Conservation (phyloP, 2,113 vertebrate genomes). For the Callorhinus ursinus region DNA sequence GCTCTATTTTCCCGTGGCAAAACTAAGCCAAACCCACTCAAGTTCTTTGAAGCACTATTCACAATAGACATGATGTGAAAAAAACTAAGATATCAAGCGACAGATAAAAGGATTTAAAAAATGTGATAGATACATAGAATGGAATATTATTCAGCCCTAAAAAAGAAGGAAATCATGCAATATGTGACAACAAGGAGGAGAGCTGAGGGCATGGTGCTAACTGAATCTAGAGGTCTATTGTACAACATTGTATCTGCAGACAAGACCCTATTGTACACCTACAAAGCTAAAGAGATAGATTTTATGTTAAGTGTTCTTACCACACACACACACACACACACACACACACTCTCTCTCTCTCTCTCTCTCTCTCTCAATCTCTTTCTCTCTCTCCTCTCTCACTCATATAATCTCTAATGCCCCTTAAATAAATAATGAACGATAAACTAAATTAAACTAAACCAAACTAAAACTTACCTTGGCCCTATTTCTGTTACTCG, state of each 20-base stretch:
- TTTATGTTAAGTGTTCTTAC: neutral
- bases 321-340: no score
- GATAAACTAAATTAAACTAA: neutral
- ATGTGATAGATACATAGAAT: neutral
- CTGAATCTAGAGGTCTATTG: neutral
- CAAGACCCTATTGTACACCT: neutral
- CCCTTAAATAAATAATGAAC: neutral
- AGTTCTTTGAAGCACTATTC: neutral
- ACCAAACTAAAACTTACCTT: neutral
- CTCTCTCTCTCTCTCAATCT: neutral
- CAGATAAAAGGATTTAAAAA: neutral
- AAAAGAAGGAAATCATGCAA: neutral
- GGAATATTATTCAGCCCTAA: neutral
- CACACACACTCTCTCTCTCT: neutral
- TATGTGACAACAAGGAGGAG: neutral
- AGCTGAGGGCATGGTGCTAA: neutral
- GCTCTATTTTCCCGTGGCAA: neutral
- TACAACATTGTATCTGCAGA: neutral
- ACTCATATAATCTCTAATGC: neutral
- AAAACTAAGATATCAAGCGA: neutral
- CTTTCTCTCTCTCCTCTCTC: neutral
- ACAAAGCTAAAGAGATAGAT: neutral
- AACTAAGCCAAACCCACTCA: neutral
- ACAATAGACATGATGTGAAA: neutral
- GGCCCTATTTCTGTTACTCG: neutral